Base-by-base conservation (phyloP, 2,113 vertebrate species). In the Melanocharis versteri region DNA sequence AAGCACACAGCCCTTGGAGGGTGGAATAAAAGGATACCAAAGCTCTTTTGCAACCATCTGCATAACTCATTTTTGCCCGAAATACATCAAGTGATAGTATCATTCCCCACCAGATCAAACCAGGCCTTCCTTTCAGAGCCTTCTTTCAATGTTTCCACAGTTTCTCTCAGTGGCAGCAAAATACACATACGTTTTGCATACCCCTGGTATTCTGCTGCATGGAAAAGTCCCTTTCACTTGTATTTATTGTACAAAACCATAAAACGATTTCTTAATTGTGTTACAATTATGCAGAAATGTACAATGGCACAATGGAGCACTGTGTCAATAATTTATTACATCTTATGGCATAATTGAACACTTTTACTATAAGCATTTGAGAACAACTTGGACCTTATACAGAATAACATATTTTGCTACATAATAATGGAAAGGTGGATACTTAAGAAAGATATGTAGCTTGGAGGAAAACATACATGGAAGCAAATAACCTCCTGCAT, bases 291-390 rank as follows among this genome's bases (percentile, higher is more conserved):
- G 80, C 62, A 88, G 80, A n/a, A n/a, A n/a, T n/a, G n/a, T n/a
- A n/a, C n/a, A n/a, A n/a, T n/a, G n/a, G 90, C 90, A 96, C 90
- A 92, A 60, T 69, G 73, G 72, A 95, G 83, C 85, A 88, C 69
- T 95, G 82, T 96, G 83, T 95, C 97, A 97, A 97, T 97, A 97
- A 97, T 93, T 97, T 97, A 97, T 91, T 96, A 97, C 94, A 96
- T 66, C 68, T 95, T 90, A 93, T 77, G 54, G 79, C 76, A 27
- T 90, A 94, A 95, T 27, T 78, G 69, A 96, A 78, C 86, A 45
- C 44, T 94, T 96, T 62, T 89, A 83, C 96, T 91, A 97, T 42
- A 44, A 96, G 65, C 96, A 82, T 50, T 96, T 93, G 93, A 96
- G 61, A 92, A 89, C 95, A 97, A 76, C 64, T 88, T 91, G 93